Percentiles rank a stretch among this genome's conserved stretches.
Evolutionary conservation across 2,888 invertebrate genomes (phyloP).

Genomic region (Hedychridium roseum): DNA sequence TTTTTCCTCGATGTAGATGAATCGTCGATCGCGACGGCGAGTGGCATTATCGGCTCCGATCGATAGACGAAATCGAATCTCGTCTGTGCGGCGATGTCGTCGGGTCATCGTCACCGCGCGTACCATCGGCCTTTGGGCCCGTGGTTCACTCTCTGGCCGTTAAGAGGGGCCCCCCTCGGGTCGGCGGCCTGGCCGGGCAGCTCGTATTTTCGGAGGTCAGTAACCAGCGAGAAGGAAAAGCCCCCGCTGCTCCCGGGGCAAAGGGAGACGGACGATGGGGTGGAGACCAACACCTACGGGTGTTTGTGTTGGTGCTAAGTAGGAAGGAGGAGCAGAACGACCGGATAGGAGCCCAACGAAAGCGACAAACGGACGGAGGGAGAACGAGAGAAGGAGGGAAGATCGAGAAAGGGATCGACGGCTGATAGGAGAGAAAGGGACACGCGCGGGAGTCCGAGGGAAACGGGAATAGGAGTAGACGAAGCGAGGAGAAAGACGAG

Average conservation of each 20-base stretch:
- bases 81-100: background rate
- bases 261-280: constrained; percentile 46
- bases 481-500: constrained; percentile 5
- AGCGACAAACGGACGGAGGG: constrained; percentile 1
- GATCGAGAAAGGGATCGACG: constrained; percentile 2
- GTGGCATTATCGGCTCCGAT: too few relatives aligned
- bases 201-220: constrained; percentile 62
- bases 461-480: constrained; percentile 2
- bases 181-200: too few relatives aligned
- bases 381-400: constrained; percentile 7
- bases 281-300: too few relatives aligned
- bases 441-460: background rate
- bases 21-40: too few relatives aligned
- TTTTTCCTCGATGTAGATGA: too few relatives aligned
- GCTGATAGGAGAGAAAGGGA: constrained; percentile 11
- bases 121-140: too few relatives aligned
- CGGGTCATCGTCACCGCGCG: too few relatives aligned
- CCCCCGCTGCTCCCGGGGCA: constrained; percentile 13
- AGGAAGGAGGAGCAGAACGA: constrained; percentile 4
- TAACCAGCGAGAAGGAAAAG: constrained; percentile 54
- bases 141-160: too few relatives aligned
- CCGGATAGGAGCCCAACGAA: constrained; percentile 10
- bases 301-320: constrained; percentile 20
- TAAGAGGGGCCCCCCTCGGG: too few relatives aligned
- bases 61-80: constrained; percentile 1